Conservation (phyloP, 2,888 invertebrate species). For the Troides aeacus region DNA sequence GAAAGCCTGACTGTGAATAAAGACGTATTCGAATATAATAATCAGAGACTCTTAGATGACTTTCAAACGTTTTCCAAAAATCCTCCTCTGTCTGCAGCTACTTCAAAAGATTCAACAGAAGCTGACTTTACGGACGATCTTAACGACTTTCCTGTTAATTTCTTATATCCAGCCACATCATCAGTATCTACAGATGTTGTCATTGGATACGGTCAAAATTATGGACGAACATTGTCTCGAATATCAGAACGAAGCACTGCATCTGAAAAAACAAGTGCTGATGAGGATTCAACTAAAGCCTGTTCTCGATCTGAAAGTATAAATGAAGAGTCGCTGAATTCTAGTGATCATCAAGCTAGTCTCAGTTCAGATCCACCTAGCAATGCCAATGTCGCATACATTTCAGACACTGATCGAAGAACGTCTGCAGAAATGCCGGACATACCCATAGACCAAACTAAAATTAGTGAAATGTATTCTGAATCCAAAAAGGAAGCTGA, state of each 20-base stretch:
- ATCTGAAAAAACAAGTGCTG: constrained; percentile 91
- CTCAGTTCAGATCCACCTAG: constrained; percentile 91
- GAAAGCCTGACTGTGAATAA: constrained; percentile 76
- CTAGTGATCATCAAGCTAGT: constrained; percentile 92
- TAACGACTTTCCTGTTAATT: constrained; percentile 86
- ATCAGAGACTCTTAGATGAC: constrained; percentile 71
- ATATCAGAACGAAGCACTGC: constrained; percentile 94
- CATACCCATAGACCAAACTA: constrained; percentile 87
- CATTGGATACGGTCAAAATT: constrained; percentile 86
- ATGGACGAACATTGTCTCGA: constrained; percentile 89
- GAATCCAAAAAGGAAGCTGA: constrained; percentile 75
- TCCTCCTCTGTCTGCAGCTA: constrained; percentile 71
- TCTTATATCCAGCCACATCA: constrained; percentile 85
- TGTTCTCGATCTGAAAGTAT: constrained; percentile 91
- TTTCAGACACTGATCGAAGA: constrained; percentile 88
- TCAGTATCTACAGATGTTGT: constrained; percentile 84
- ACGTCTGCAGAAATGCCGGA: constrained; percentile 93
- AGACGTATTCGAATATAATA: constrained; percentile 70
- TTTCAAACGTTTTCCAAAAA: constrained; percentile 75
- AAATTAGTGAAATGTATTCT: constrained; percentile 79
- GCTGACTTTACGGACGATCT: constrained; percentile 87
- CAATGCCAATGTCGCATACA: constrained; percentile 85
- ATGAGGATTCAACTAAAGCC: constrained; percentile 92
- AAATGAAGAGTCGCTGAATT: constrained; percentile 90
- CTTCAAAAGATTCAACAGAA: constrained; percentile 79